Base-by-base conservation (phyloP, 2,888 invertebrate species). In the Drosophila monieri region DNA sequence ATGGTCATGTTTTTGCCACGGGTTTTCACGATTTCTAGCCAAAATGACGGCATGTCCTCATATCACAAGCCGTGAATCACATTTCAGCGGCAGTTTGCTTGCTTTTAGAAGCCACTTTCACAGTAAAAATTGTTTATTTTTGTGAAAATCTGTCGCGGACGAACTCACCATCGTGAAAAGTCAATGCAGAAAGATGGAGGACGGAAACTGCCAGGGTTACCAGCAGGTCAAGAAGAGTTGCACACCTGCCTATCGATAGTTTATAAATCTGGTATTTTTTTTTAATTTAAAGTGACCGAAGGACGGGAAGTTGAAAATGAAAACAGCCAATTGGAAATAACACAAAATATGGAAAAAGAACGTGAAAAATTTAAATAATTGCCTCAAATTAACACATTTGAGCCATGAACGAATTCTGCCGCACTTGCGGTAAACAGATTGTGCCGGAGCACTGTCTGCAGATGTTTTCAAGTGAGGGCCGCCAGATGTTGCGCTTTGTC, bases 141-240 rank as follows among this genome's bases (percentile, higher is more conserved):
- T 1, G 27, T n/a, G 57, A 72, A 77, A 72, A 57, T 62, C 14
- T 53, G 10, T 65, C 39, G 62, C 64, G 60, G 73, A 72, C 73
- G 89, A 80, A 89, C 91, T 90, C 89, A 91, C 91, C 91, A 91
- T 91, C 86, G 87, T 87, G 89, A 88, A 88, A 89, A 90, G 76
- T 88, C 81, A 88, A 88, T 88, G 83, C 88, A 88, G 90, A 91
- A 91, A 91, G 91, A 91, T 90, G 89, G 90, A 89, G 87, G 87
- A 58, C 90, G 91, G 91, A 91, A 90, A 89, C 80, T 69, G 62
- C 62, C 83, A 89, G 85, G 74, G 77, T 76, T 88, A 89, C 91
- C 90, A 91, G 53, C 51, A 1, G 4, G 14, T 48, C 32, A 5
- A 32, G 3, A 15, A 53, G 44, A 30, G 55, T 10, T 46, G 73